Base-by-base conservation (phyloP, 2,888 invertebrate species). In the Stratiomys singularior region DNA sequence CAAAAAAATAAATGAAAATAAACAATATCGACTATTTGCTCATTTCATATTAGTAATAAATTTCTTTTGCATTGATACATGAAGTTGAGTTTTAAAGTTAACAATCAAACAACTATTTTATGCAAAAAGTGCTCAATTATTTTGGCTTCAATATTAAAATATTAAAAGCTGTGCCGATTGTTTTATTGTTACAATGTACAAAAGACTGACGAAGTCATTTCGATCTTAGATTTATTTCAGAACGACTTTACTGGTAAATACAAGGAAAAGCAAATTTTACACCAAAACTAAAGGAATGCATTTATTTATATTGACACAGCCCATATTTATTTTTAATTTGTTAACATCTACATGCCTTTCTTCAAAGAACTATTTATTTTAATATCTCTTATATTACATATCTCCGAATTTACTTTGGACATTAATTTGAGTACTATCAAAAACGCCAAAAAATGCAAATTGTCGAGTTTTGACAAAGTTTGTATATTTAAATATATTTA, bases 101-200 rank as follows among this genome's bases (percentile, higher is more conserved):
- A 18, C 52, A 18, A 52, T 37, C 37, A 9, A 37, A 37, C 5
- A 9, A 37, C 9, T 5, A 37, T 37, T 37, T 37, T 5, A 37
- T 37, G 37, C 18, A 21, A 66, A 66, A n/a, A 66, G 66, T 66
- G 66, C 66, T 66, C 21, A 27, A n/a, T 66, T 66, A 37, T 7
- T 18, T 66, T 37, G 2, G 18, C 37, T 18, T 37, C 18, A 30
- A 66, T 30, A 66, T 69, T 47, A 46, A 69, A 69, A 25, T 46
- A 47, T 25, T 15, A 69, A 69, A 69, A 69, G 69, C 69, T 69
- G 69, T 69, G 69, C 69, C 69, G 69, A 69, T 69, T 69, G 69
- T 47, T 11, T 23, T 25, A 27, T 15, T 63, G 66, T 37, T 5
- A 44, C 44, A 25, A 4, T 23, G 60, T 60, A 60, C 25, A 25